Base-by-base conservation (phyloP, 2,797 vertebrate species). In the Danio aesculapii region DNA sequence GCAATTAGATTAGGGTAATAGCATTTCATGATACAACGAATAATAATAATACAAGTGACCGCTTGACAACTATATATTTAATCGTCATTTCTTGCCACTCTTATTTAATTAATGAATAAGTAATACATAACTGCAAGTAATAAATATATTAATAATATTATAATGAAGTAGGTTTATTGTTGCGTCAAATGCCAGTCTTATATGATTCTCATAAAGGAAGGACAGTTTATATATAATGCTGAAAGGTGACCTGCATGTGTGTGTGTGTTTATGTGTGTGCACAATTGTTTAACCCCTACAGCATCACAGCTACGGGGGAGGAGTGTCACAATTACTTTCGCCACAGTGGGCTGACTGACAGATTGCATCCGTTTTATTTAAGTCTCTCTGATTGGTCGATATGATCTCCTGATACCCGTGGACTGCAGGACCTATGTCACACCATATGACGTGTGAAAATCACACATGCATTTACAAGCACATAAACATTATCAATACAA, bases 391-490 rank as follows among this genome's bases (percentile, higher is more conserved):
- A 87, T 85, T 87, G 84, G 86, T 44, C 41, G 46, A 77, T 75
- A 13, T 16, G 55, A 82, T 87, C 84, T 85, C 72, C 86, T 87
- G 84, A 87, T 85, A 71, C n/a, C 58, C 39, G 1, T 70, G 69
- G 53, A 30, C 72, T 19, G 39, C 66, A 61, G 46, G 17, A 73
- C 17, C 67, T 77, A 78, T 80, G 61, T 85, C 86, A 85, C 72
- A 81, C 79, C 84, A 87, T 87, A 84, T 84, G 82, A 87, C 82
- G 79, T 83, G 71, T 64, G 21, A 52, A 81, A 67, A 39, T 57
- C 30, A 58, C 11, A 75, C 41, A 16, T 21, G 55, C 66, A 72
- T 57, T 68, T 50, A 50, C 43, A 53, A 82, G 75, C 66, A n/a
- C 74, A 78, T 53, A 63, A n/a, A 73, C 47, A 79, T 81, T 55